Evolutionary conservation across 2,888 invertebrate species (phyloP).

Genomic region (Watsonalla cultraria): DNA sequence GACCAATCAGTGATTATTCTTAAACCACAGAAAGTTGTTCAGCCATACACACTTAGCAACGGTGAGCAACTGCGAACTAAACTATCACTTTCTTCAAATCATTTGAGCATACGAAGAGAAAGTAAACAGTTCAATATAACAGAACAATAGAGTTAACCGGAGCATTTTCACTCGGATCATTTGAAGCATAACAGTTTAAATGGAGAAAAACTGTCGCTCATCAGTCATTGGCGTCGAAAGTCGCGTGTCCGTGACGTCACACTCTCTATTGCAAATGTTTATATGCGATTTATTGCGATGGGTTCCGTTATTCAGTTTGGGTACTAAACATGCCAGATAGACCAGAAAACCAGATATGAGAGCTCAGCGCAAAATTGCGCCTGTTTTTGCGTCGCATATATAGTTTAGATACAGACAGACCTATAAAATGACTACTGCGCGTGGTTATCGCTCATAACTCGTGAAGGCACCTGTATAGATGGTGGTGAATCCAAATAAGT

Average conservation of each 20-base stretch:
- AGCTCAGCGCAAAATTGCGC: too few species aligned
- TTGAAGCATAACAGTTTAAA: slow-evolving; percentile 58
- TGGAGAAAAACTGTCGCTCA: slow-evolving; percentile 62
- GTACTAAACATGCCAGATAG: too few species aligned
- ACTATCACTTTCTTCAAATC: slow-evolving; percentile 4
- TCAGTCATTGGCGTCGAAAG: slow-evolving; percentile 61
- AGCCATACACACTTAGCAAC: slow-evolving; percentile 7
- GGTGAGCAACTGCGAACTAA: neutral
- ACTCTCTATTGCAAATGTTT: slow-evolving; percentile 62
- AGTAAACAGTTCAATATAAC: slow-evolving; percentile 19
- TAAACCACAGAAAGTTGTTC: too few species aligned
- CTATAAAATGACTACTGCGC: too few species aligned
- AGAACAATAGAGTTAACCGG: slow-evolving; percentile 26
- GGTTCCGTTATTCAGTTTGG: neutral
- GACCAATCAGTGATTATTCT: too few species aligned
- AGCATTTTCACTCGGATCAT: slow-evolving; percentile 52
- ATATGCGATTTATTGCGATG: slow-evolving; percentile 5
- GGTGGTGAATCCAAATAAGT: too few species aligned
- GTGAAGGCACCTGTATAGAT: too few species aligned
- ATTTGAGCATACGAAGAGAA: slow-evolving; percentile 19
- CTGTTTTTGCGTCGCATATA: too few species aligned
- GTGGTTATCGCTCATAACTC: too few species aligned
- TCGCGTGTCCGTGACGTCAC: slow-evolving; percentile 40
- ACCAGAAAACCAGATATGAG: too few species aligned
- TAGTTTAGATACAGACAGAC: too few species aligned